Base-by-base conservation (phyloP, 2,888 invertebrate species). In the Epiblema foenella region DNA sequence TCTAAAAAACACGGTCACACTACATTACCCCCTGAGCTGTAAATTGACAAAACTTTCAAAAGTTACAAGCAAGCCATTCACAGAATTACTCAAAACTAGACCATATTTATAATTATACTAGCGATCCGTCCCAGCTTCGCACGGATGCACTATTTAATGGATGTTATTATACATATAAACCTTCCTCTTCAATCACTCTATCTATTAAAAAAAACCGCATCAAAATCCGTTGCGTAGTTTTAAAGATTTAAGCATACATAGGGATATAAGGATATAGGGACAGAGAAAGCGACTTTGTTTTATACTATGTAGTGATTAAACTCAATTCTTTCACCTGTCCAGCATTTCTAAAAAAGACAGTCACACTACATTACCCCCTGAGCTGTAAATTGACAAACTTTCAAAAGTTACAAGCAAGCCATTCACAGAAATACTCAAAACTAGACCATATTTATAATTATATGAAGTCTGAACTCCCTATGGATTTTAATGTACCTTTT, bases 11-110 rank as follows among this genome's bases (percentile, higher is more conserved):
- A 49, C 24, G 17, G 17, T 17, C 29, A 49, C 46, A 18, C 5
- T 39, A 39, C 4, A 12, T 39, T 29, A 29, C 29, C n/a, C 15
- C 17, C 1, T 15, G 2, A 18, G 11, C 7, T 5, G 7, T 7
- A 51, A 18, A 12, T 63, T 51, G 51, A 63, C 12, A 10, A 62
- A n/a, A 51, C 33, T 5, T 51, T 51, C 12, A 39, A 39, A 39
- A 12, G 39, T 39, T 39, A 39, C 39, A 51, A 9, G 15, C 9
- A 33, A 8, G 37, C 37, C 18, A 20, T 59, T 29, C 20, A 20
- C 17, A 18, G 33, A 17, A 18, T 4, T 18, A 33, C 51, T 18
- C 33, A 10, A 63, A 37, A 52, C 9, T 37, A 52, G 9, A 9
- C 33, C 33, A 9, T 52, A 18, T 8, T 20, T 52, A 20, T 8